Base-by-base conservation (phyloP, 92 coral and sea anemone genomes). In the Palythoa caribaeorum region DNA sequence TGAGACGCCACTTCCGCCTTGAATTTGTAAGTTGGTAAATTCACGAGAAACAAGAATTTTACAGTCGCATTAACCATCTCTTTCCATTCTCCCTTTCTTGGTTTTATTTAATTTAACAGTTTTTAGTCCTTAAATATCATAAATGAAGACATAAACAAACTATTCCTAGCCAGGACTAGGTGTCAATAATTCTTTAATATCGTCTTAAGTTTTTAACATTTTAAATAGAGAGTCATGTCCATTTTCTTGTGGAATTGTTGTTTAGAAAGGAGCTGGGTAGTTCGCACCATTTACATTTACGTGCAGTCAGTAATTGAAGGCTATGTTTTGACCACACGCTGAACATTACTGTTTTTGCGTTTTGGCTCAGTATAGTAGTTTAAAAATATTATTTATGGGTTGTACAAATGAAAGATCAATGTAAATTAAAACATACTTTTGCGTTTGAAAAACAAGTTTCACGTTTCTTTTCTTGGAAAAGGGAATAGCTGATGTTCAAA, bases 381-480 rank as follows among this genome's bases (percentile, higher is more conserved):
- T 60, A 15, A 60, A 60, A 15, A 60, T 17, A 60, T 60, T 60
- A 17, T 60, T 60, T 60, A 13, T 16, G 20, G 20, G 60, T 15
- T 15, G 0, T n/a, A 57, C 15, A 57, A 57, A 28, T 57, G 63
- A 57, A 57, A 57, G 16, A 10, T 60, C 15, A 13, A 60, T 60
- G 66, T 14, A 12, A 60, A 60, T 60, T 13, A 60, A 60, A 60
- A 60, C 1, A 60, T 60, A 60, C 19, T 60, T 60, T 60, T 60
- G 66, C 63, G 63, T 60, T 60, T 60, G 15, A 60, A 60, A 60
- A 60, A 60, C 66, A 60, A 60, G 66, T 60, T 60, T 60, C 66
- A 60, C 66, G 66, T 60, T 60, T 60, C 66, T 60, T 60, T 60
- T 60, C 19, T 13, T 15, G 66, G 66, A 20, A 2, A 60, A 60